Evolutionary conservation across 2,888 invertebrate species (phyloP).

Genomic region (Physocephala rufipes): DNA sequence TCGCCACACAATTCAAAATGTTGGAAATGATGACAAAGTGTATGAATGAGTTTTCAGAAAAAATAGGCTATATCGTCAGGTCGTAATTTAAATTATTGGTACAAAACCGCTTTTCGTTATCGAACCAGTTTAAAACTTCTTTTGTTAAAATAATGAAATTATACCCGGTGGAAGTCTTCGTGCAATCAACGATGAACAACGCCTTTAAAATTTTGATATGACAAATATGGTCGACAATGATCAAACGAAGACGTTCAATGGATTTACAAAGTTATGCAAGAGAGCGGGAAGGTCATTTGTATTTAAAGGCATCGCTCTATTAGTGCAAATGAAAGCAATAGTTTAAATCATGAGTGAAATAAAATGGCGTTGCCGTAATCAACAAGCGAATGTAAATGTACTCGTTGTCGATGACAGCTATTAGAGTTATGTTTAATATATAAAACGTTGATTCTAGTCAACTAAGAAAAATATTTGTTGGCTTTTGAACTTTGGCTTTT

Average conservation of each 20-base stretch:
- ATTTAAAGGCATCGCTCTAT: no score
- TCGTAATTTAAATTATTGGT: conserved; percentile 1
- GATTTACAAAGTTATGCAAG: no score
- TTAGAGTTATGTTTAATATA: no score
- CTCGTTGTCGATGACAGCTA: conserved; percentile 1
- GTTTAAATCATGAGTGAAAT: no score
- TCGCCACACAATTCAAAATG: conserved; percentile 27
- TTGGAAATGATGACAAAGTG: conserved; percentile 29
- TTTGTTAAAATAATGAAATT: no score
- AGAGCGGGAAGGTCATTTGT: no score
- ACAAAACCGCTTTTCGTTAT: not conserved
- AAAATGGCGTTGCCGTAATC: not conserved
- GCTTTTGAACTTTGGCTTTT: no score
- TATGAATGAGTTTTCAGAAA: conserved; percentile 10
- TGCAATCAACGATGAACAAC: conserved; percentile 33
- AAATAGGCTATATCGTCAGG: not conserved
- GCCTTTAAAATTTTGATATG: conserved; percentile 34
- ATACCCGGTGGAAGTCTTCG: conserved; percentile 23
- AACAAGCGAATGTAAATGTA: not conserved
- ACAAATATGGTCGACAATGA: conserved; percentile 27
- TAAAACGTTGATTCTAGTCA: no score
- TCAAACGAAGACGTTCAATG: conserved; percentile 5
- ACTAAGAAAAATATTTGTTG: no score
- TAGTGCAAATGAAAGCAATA: no score
- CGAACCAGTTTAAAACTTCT: conserved; percentile 6